phyloP scores from a whole-genome alignment of 2,113 vertebrate species.

The Chloropsis hardwickii region DNA sequence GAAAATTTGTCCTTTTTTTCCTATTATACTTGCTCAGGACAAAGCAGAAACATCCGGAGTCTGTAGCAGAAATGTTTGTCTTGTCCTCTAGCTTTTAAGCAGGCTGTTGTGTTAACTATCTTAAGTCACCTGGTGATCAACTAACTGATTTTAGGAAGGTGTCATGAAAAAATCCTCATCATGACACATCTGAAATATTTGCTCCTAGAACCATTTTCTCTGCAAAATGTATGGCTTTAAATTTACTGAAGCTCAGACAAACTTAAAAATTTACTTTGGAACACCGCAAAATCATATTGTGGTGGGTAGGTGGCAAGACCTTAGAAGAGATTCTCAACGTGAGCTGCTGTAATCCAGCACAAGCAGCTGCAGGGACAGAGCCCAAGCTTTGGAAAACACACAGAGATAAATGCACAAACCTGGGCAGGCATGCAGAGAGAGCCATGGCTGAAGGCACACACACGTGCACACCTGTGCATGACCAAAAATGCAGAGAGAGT shows the following conservation, averaged over 20 bases:
- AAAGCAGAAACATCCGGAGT: background rate
- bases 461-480: accelerated
- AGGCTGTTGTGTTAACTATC: background rate
- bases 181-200: background rate
- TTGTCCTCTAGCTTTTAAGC: background rate
- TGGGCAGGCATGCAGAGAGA: background rate
- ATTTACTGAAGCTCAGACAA: background rate
- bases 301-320: accelerated
- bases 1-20: background rate
- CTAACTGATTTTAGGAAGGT: background rate
- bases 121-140: background rate
- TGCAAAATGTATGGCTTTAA: background rate
- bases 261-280: background rate
- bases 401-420: background rate
- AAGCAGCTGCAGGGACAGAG: background rate
- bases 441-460: background rate
- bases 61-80: background rate
- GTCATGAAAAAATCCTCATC: background rate
- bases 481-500: background rate
- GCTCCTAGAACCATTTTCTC: background rate
- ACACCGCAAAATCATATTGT: background rate
- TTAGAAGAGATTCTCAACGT: background rate
- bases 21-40: background rate
- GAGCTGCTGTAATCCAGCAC: background rate
- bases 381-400: background rate